Base-by-base conservation (phyloP, 1,140 invertebrate species). In the Apis dorsata region DNA sequence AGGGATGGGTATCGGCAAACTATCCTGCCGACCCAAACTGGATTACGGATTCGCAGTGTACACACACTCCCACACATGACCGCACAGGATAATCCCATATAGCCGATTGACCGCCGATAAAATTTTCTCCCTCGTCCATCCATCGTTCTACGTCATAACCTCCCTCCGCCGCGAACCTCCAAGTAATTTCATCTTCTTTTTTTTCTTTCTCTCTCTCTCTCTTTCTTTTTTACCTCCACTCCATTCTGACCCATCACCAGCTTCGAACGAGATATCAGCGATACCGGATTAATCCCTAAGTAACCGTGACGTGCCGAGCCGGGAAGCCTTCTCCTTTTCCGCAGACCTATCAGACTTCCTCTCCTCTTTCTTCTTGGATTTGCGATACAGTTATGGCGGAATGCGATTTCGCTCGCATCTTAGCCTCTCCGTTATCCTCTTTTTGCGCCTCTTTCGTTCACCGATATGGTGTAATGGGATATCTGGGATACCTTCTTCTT, bases 61-160 rank as follows among this genome's bases (percentile, higher is more conserved):
- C 87, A 87, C 70, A 73, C 65, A 66, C 65, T 59, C 51, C 24
- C 55, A 66, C 72, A 55, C 62, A 74, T 73, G 62, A 78, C 84
- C 73, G 79, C 84, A 68, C 71, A 57, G 78, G 80, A 89, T 90
- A 90, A 90, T 90, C 89, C 85, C 71, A 86, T 88, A 90, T 86
- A 88, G 77, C 78, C 90, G 85, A 91, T 91, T 89, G 89, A 91
- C 87, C 86, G 74, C 78, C 85, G 75, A 90, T 88, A 90, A 90
- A 91, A 90, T 90, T 80, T 63, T 73, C 65, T 63, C 66, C 70
- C 70, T 70, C 81, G 71, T 34, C 66, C 66, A 49, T 73, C 73
- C 75, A 68, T 87, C 85, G 71, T 17, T 87, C 78, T 60, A 74
- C 71, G 86, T 85, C 79, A 72, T 79, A 87, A 82, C 71, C 75